Evolutionary conservation across 1,140 invertebrate species (phyloP).

Genomic region (Nebria ingens): DNA sequence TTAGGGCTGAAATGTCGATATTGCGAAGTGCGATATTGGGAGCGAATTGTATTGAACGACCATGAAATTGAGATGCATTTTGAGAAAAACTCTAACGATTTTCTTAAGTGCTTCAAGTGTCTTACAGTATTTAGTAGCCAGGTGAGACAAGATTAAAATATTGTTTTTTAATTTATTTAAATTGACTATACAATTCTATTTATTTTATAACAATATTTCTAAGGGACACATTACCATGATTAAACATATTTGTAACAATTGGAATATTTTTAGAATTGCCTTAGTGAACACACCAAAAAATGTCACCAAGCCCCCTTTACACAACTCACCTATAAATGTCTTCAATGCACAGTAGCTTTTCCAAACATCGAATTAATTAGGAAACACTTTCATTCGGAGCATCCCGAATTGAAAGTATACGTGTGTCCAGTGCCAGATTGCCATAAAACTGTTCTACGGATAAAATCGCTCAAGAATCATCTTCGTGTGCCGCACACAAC

Average conservation of each 20-base stretch:
- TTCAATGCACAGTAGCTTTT: background rate
- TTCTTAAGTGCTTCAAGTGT: background rate
- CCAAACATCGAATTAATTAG: background rate
- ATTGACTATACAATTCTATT: too few species aligned
- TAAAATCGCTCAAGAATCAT: background rate
- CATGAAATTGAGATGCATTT: background rate
- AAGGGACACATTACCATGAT: too few species aligned
- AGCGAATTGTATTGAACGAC: background rate
- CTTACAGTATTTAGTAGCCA: background rate
- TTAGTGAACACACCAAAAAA: background rate
- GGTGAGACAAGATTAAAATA: background rate
- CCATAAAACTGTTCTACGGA: constrained; percentile 14
- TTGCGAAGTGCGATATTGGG: background rate
- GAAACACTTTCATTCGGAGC: background rate
- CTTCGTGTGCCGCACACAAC: background rate
- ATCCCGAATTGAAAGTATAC: constrained; percentile 15
- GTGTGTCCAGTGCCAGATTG: constrained; percentile 20
- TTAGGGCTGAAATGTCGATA: background rate
- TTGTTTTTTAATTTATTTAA: too few species aligned
- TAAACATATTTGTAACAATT: too few species aligned
- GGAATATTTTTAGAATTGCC: background rate
- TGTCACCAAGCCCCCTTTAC: background rate
- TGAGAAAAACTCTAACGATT: background rate
- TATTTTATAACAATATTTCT: too few species aligned
- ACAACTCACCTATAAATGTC: background rate